Evolutionary conservation across 2,797 vertebrate species (phyloP).

Genomic region (Esox masquinongy): DNA sequence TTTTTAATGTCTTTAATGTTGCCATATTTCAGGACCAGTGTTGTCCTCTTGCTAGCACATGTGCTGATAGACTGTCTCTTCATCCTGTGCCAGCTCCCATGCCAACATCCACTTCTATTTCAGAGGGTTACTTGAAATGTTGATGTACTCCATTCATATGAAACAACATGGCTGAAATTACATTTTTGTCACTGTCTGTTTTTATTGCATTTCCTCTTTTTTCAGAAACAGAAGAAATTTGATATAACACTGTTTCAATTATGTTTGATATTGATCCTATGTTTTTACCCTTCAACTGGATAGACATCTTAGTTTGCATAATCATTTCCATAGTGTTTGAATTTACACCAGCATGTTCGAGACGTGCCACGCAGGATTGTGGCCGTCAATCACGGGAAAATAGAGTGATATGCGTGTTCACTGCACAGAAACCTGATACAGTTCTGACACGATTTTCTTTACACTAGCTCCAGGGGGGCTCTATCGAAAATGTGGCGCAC

Average conservation of each 20-base stretch:
- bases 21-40: background rate
- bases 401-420: too few relatives aligned
- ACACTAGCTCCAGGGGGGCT: too few relatives aligned
- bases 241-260: background rate
- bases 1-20: constrained; percentile 11
- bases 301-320: too few relatives aligned
- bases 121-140: constrained; percentile 30
- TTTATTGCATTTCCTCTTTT: background rate
- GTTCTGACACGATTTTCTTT: too few relatives aligned
- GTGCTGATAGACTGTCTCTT: constrained; percentile 24
- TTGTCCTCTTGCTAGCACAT: background rate
- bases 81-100: constrained; percentile 19
- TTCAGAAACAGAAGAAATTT: background rate
- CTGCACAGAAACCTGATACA: too few relatives aligned
- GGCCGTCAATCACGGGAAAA: too few relatives aligned
- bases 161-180: background rate
- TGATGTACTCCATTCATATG: constrained; percentile 8
- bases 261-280: background rate
- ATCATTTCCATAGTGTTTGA: too few relatives aligned
- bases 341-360: too few relatives aligned
- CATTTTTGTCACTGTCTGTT: background rate
- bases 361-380: too few relatives aligned
- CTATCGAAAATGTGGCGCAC: too few relatives aligned
- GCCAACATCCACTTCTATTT: constrained; percentile 34
- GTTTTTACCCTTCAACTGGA: background rate